phyloP scores from a whole-genome alignment of 2,113 vertebrate genomes.

The Crotalus viridis region DNA sequence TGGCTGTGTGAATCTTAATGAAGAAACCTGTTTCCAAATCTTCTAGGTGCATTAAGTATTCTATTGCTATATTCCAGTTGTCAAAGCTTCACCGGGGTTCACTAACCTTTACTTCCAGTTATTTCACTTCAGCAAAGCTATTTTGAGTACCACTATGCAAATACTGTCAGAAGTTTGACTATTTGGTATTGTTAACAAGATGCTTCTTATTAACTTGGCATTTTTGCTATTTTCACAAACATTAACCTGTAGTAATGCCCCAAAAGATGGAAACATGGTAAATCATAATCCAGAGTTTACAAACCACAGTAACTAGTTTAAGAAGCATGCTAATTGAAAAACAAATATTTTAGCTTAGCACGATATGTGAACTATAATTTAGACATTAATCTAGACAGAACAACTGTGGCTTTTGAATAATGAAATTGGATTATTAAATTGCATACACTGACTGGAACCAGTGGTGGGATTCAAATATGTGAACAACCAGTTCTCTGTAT shows the following conservation, averaged over 20 bases:
- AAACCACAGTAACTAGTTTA: neutral
- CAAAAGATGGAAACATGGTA: neutral
- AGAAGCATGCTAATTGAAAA: neutral
- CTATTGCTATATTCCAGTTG: neutral
- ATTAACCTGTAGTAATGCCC: neutral
- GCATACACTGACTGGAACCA: neutral
- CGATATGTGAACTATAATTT: neutral
- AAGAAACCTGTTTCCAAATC: neutral
- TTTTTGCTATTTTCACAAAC: neutral
- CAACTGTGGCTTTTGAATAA: neutral
- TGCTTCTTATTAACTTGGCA: neutral
- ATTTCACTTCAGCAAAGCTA: neutral
- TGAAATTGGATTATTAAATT: neutral
- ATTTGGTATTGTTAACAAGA: neutral
- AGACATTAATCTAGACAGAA: neutral
- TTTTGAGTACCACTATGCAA: slow-evolving; percentile 3
- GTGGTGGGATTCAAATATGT: no score
- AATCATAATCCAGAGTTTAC: neutral
- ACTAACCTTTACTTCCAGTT: neutral
- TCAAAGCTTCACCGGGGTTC: neutral
- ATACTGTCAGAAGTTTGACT: neutral
- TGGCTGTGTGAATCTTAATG: neutral
- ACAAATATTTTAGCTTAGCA: neutral
- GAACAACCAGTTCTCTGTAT: no score
- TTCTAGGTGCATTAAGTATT: neutral